These are phyloP conservation scores for Pongo abelii DNA, from an alignment of 2,113 vertebrate genomes.

Conservation along the genomic window DNA sequence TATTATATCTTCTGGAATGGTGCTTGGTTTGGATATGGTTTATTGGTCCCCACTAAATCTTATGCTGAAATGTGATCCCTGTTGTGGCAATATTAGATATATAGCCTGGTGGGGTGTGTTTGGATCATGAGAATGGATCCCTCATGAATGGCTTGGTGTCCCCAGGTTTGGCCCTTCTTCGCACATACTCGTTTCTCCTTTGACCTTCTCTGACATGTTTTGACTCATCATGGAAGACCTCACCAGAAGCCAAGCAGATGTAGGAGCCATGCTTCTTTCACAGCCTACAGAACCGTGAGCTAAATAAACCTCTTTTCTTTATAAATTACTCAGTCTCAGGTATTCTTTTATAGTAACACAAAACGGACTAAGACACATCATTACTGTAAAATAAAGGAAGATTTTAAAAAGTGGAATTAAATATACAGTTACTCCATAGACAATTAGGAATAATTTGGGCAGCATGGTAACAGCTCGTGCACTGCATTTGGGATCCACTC, in stretches of 20 bases:
- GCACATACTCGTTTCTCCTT: background rate
- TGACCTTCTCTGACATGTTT: background rate
- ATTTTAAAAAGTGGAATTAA: background rate
- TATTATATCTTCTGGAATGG: background rate
- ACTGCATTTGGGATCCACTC: background rate
- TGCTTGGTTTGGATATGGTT: background rate
- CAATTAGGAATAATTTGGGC: background rate
- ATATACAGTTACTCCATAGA: background rate
- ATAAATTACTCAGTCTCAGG: background rate
- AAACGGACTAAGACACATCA: background rate
- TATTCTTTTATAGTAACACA: background rate
- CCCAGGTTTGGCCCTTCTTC: background rate
- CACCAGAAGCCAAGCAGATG: background rate
- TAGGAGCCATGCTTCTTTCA: background rate
- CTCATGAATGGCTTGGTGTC: background rate
- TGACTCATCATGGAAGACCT: background rate
- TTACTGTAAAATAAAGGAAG: background rate
- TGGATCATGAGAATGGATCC: background rate
- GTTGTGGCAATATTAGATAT: background rate
- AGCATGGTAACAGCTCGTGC: background rate
- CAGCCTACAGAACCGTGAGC: background rate
- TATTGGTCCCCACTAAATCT: background rate
- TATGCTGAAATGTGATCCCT: background rate
- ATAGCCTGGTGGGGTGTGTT: background rate
- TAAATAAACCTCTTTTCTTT: background rate